Evolutionary conservation across 2,113 vertebrate genomes (phyloP).

Genomic region (Ciconia maguari): DNA sequence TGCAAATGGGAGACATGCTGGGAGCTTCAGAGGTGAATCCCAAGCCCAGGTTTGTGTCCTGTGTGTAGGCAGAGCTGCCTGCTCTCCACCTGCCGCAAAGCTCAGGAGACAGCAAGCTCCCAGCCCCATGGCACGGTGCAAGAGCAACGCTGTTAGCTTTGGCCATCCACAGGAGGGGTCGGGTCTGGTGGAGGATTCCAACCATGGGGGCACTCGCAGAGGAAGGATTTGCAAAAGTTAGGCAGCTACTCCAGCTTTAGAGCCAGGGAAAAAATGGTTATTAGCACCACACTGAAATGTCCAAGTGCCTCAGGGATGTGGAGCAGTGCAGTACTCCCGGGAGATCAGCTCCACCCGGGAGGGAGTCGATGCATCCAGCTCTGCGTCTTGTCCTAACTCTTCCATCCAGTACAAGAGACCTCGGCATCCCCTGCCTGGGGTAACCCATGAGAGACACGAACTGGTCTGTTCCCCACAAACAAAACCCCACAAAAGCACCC

Average conservation of each 20-base stretch:
- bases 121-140: rapidly evolving
- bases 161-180: neutral
- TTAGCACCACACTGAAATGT: neutral
- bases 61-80: neutral
- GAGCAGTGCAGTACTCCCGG: neutral
- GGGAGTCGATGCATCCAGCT: neutral
- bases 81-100: neutral
- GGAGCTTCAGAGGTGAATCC: neutral
- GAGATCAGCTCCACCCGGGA: neutral
- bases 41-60: neutral
- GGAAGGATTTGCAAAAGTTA: neutral
- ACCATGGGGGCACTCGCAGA: neutral
- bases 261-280: neutral
- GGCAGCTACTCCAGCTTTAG: neutral
- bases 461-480: rapidly evolving
- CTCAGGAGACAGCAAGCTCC: neutral
- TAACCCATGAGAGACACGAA: neutral
- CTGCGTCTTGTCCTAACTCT: neutral
- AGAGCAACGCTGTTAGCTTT: neutral
- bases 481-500: neutral
- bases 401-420: neutral
- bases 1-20: neutral
- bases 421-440: neutral
- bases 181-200: neutral
- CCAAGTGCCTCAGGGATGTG: neutral